phyloP scores from a whole-genome alignment of 2,113 vertebrate species.

The Corythornis cristatus region DNA sequence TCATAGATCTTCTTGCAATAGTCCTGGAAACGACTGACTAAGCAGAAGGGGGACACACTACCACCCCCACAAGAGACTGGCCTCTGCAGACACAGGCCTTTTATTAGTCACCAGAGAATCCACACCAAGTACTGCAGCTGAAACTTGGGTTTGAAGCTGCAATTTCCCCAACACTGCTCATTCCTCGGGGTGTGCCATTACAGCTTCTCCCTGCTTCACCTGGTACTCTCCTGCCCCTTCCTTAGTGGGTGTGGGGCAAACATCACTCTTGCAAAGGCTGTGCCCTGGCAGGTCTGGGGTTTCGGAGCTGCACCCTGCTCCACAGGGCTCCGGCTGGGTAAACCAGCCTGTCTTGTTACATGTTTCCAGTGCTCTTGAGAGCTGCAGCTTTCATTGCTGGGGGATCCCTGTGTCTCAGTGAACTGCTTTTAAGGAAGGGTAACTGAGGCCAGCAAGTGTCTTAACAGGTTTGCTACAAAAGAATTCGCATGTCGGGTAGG shows the following conservation, averaged over 20 bases:
- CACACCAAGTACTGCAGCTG: not conserved
- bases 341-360: not conserved
- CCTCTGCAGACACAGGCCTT: not conserved
- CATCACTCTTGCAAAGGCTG: rapidly evolving
- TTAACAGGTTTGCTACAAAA: slow-evolving; percentile 32
- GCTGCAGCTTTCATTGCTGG: not conserved
- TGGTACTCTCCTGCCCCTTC: not conserved
- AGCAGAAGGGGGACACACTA: not conserved
- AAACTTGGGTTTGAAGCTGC: not conserved
- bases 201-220: not conserved
- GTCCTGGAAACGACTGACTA: not conserved
- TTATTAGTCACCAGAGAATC: not conserved
- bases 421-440: slow-evolving; percentile 21
- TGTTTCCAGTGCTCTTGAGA: not conserved
- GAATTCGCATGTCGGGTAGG: not conserved
- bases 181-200: not conserved
- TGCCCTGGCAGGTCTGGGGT: not conserved
- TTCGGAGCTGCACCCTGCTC: not conserved
- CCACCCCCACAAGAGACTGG: not conserved
- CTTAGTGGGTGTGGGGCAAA: not conserved
- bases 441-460: not conserved
- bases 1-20: not conserved
- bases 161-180: not conserved
- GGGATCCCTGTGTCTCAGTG: not conserved
- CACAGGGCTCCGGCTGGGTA: not conserved